Base-by-base conservation (phyloP, 2,888 invertebrate genomes). In the Leucoma salicis region DNA sequence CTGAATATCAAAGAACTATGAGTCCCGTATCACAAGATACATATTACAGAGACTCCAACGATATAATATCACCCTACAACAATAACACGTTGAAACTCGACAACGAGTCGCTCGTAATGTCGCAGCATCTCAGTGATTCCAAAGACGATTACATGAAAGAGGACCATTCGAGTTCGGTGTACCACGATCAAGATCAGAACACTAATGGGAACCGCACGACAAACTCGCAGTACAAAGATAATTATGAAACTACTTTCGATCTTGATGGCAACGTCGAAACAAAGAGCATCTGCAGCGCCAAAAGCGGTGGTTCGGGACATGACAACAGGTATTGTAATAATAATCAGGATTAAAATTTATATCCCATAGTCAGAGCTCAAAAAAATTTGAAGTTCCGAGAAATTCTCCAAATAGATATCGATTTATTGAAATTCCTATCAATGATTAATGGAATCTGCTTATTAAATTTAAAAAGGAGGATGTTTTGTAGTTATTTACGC, bases 251-350 rank as follows among this genome's bases (percentile, higher is more conserved):
- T 11, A 96, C 95, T 21, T 97, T 96, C 83, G 97, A 97, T 80
- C 91, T 96, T 64, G 97, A 97, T 73, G 97, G 96, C 49, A 96
- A 96, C 81, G 95, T 97, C 51, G 97, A 97, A 81, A 97, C 97
- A 3, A 94, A 96, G 65, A 96, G 96, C 58, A 95, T 95, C 53
- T 95, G 96, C 78, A 95, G 95, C 79, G 92, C 94, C 39, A 94
- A 94, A 68, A 93, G 94, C 66, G 94, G 94, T 49, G 94, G 95
- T 63, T 95, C 95, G 14, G 93, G 93, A 64, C 95, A 95, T 63
- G 95, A 95, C 70, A 93, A 92, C 91, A 93, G 95, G 96, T 96
- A 92, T 29, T 29, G n/a, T n/a, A n/a, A n/a, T n/a, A n/a, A n/a
- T n/a, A n/a, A n/a, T n/a, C n/a, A n/a, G n/a, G n/a, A n/a, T n/a